These are phyloP conservation scores for Encarsia formosa DNA, from an alignment of 2,888 invertebrate species.

Conservation along the genomic window DNA sequence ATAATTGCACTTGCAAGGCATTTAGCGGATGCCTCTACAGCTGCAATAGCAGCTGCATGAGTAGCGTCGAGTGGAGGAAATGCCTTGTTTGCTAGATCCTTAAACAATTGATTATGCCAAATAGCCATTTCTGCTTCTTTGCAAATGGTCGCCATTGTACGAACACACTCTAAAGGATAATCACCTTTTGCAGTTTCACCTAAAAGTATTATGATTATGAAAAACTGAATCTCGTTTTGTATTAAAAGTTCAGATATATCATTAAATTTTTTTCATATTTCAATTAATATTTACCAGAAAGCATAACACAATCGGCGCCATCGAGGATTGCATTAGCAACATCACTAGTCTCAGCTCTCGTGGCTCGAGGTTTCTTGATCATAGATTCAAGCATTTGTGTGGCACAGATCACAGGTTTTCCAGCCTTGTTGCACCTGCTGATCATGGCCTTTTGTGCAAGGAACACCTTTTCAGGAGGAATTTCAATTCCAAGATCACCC, in stretches of 20 bases:
- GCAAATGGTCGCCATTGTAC: conserved; percentile 89
- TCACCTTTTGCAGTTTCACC: conserved; percentile 99
- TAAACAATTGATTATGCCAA: conserved; percentile 88
- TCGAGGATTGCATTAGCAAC: conserved; percentile 97
- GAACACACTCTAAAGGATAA: conserved; percentile 86
- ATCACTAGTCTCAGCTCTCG: conserved; percentile 93
- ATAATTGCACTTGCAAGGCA: conserved; percentile 85
- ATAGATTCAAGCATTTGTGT: conserved; percentile 99
- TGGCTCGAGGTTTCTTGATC: conserved; percentile 96
- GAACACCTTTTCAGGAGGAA: conserved; percentile 95
- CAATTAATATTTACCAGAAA: conserved; percentile 66
- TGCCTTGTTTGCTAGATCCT: conserved; percentile 66
- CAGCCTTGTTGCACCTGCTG: conserved; percentile 90
- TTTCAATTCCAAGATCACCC: conserved; percentile 96
- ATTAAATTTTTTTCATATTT: too few species aligned
- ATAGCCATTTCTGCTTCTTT: conserved; percentile 95
- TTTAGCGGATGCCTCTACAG: conserved; percentile 90
- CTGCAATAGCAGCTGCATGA: conserved; percentile 88
- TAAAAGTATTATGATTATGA: too few species aligned
- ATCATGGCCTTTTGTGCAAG: conserved; percentile 98
- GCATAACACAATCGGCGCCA: conserved; percentile 97
- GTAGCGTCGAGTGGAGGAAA: conserved; percentile 75
- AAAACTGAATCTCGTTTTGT: too few species aligned
- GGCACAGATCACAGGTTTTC: conserved; percentile 97
- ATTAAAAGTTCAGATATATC: too few species aligned